Base-by-base conservation (phyloP, 2,797 vertebrate genomes). In the Austrolebias charrua region DNA sequence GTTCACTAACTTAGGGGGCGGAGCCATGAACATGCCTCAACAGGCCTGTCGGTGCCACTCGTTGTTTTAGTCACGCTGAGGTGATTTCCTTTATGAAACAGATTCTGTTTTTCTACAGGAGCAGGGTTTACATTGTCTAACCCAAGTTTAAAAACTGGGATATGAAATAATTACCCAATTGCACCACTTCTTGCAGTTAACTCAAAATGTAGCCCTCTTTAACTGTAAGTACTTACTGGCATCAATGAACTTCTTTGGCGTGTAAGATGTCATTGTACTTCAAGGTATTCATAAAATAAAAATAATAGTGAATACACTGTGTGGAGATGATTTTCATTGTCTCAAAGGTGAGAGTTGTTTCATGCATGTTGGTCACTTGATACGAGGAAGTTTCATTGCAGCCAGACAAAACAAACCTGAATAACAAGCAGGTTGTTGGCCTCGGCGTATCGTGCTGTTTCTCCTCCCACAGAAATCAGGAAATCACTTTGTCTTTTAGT, bases 331-430 rank as follows among this genome's bases (percentile, higher is more conserved):
- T 46, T 59, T 48, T 1, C 9, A 35, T 4, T 29, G 13, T 31
- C 15, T 15, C 12, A 47, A 33, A 47, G n/a, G 44, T 35, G 56
- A 20, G 47, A 33, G 44, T 28, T 20, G 24, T 43, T 20, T 15
- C 31, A 6, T n/a, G 12, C 55, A 0, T 51, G 18, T 24, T 20
- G 7, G 4, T 40, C 12, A 18, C 4, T 19, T 19, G 60, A 60
- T 45, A 75, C 78, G 77, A 82, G 64, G 76, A 76, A 63, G 50
- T 61, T 61, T 38, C 5, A 45, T 4, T 1, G 1, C 4, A 33
- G 20, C 12, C 0, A 19, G 11, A 0, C 10, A 2, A 49, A 8
- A 29, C 10, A 60, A 60, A 73, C 60, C 51, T 65, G 66, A 46
- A 12, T 11, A 31, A 56, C 58, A 1, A 31, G 24, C 24, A 24